Conservation (phyloP, 2,888 invertebrate species). For the Chloromyia formosa region DNA sequence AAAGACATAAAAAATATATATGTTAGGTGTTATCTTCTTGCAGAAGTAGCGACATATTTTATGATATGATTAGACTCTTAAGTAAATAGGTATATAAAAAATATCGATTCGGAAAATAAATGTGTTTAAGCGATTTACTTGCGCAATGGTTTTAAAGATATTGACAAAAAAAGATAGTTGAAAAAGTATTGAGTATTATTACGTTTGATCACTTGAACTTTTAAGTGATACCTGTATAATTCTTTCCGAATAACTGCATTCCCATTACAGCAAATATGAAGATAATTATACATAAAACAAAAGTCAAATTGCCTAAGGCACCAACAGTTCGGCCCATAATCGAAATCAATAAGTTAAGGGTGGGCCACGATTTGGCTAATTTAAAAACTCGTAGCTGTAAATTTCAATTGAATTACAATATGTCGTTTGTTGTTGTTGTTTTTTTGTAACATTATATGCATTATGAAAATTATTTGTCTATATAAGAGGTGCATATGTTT, state of each 20-base stretch:
- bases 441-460: background rate
- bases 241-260: constrained; percentile 97
- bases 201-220: background rate
- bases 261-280: constrained; percentile 99
- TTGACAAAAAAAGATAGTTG: too few species aligned
- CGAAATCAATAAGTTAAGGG: constrained; percentile 95
- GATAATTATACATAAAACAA: constrained; percentile 98
- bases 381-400: constrained; percentile 96
- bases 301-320: constrained; percentile 96
- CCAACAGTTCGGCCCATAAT: constrained; percentile 99
- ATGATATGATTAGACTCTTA: too few species aligned
- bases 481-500: background rate
- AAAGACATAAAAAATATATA: too few species aligned
- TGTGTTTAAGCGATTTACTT: too few species aligned
- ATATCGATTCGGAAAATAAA: too few species aligned
- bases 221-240: constrained; percentile 79
- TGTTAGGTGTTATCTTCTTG: too few species aligned
- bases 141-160: too few species aligned
- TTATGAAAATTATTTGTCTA: constrained; percentile 1
- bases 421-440: background rate
- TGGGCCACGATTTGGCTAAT: constrained; percentile 99
- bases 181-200: background rate
- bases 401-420: constrained; percentile 8
- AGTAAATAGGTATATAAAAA: too few species aligned
- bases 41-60: too few species aligned